These are phyloP conservation scores for Zaprionus nigranus DNA, from an alignment of 1,140 invertebrate genomes.

Conservation along the genomic window DNA sequence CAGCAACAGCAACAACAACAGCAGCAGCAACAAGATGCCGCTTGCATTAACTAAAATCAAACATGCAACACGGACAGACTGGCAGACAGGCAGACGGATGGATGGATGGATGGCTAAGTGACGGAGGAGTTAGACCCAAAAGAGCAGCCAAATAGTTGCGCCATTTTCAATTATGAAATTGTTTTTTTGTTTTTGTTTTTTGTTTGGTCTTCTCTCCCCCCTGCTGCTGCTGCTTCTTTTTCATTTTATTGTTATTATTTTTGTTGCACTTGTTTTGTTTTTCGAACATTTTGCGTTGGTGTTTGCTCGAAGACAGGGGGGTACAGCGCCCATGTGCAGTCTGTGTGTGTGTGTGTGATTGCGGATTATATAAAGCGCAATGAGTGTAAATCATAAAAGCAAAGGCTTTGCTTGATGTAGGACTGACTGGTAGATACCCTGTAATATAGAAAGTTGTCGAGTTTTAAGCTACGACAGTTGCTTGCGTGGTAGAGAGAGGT, in stretches of 20 bases:
- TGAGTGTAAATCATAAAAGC: slow-evolving; percentile 54
- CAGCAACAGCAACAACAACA: slow-evolving; percentile 27
- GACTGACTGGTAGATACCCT: slow-evolving; percentile 1
- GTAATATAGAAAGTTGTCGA: not conserved
- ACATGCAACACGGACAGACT: slow-evolving; percentile 62
- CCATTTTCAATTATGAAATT: slow-evolving; percentile 82
- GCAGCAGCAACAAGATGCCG: slow-evolving; percentile 51
- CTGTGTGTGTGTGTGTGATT: slow-evolving; percentile 31
- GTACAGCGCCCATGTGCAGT: slow-evolving; percentile 42
- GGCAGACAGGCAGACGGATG: slow-evolving; percentile 38
- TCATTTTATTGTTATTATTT: slow-evolving; percentile 11
- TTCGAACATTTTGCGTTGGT: slow-evolving; percentile 2
- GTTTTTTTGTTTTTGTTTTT: slow-evolving; percentile 30
- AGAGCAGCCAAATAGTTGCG: slow-evolving; percentile 69
- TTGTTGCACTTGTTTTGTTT: not conserved
- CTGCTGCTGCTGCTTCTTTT: slow-evolving; percentile 5
- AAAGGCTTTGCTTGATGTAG: not conserved
- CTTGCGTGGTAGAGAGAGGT: no score
- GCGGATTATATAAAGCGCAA: slow-evolving; percentile 55
- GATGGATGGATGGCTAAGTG: slow-evolving; percentile 42
- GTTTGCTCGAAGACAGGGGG: not conserved
- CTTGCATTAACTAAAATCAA: slow-evolving; percentile 74
- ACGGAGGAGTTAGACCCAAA: slow-evolving; percentile 43
- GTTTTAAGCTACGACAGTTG: not conserved
- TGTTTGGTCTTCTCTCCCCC: slow-evolving; percentile 18